phyloP scores from a whole-genome alignment of 1,140 invertebrate species.

The Rhagoletis zephyria region DNA sequence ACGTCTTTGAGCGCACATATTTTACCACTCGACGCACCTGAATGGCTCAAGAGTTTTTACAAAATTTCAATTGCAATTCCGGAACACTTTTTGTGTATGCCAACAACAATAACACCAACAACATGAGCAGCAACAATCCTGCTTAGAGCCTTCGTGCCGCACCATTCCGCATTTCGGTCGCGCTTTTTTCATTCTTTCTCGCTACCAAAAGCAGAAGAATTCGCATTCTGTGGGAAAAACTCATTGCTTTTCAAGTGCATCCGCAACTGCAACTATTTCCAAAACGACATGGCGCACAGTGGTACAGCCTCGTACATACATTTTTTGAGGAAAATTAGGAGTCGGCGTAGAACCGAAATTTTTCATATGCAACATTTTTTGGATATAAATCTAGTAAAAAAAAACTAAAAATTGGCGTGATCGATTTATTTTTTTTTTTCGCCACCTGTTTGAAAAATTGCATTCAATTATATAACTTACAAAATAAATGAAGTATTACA shows the following conservation, averaged over 20 bases:
- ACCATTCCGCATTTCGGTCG: too few species aligned
- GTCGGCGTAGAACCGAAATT: too few species aligned
- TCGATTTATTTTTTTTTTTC: too few species aligned
- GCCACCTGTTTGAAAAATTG: too few species aligned
- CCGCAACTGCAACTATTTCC: constrained; percentile 42
- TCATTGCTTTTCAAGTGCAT: constrained; percentile 44
- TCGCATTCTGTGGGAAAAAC: background rate
- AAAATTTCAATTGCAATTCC: constrained; percentile 49
- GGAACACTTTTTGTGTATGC: constrained; percentile 1
- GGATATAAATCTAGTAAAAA: too few species aligned
- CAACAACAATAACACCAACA: too few species aligned
- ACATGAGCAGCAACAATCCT: background rate
- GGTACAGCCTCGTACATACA: background rate
- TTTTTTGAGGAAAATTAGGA: background rate
- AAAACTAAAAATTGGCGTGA: too few species aligned
- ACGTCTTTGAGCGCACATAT: background rate
- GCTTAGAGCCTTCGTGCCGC: background rate
- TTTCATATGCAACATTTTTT: too few species aligned
- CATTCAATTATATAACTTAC: too few species aligned
- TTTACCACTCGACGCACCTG: constrained; percentile 37
- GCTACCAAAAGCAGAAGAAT: background rate
- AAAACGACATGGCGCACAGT: background rate
- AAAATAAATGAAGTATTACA: too few species aligned
- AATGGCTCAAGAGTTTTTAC: constrained; percentile 45
- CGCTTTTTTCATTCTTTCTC: background rate